A percentile compares a stretch with the other conserved stretches of the same genome.
Conservation (phyloP, 1,140 invertebrate species). For the Mylabris phalerata region DNA sequence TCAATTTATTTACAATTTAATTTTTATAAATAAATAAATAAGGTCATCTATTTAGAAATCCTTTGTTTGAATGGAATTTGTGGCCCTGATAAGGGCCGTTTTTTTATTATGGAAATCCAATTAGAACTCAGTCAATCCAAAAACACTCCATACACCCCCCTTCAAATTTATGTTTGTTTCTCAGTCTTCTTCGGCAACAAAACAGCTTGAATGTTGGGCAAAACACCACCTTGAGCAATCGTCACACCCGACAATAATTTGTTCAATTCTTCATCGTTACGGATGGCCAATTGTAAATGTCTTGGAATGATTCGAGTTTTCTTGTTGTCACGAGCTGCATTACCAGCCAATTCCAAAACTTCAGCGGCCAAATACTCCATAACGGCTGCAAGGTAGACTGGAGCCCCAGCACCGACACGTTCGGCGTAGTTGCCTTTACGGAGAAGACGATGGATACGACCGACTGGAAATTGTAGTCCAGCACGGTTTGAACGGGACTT, state of each 20-base stretch:
- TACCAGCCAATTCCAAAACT: slow-evolving; percentile 70
- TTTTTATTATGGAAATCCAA: too few relatives aligned
- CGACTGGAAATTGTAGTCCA: slow-evolving; percentile 65
- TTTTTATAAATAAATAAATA: too few relatives aligned
- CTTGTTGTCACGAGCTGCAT: slow-evolving; percentile 64
- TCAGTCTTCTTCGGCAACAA: slow-evolving; percentile 50
- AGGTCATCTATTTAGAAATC: too few relatives aligned
- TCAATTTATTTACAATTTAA: too few relatives aligned
- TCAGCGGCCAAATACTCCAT: slow-evolving; percentile 44
- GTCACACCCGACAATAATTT: slow-evolving; percentile 44
- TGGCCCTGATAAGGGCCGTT: too few relatives aligned
- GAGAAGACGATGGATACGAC: slow-evolving; percentile 60
- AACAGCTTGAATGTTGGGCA: slow-evolving; percentile 71
- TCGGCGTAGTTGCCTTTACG: slow-evolving; percentile 65
- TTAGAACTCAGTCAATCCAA: too few relatives aligned
- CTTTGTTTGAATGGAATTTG: too few relatives aligned
- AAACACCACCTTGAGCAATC: slow-evolving; percentile 2
- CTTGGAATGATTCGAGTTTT: slow-evolving; percentile 68
- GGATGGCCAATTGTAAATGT: slow-evolving; percentile 73
- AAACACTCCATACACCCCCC: too few relatives aligned
- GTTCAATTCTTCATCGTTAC: slow-evolving; percentile 81
- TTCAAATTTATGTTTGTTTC: too few relatives aligned
- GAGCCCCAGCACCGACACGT: slow-evolving; percentile 41
- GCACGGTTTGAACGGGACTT: slow-evolving; percentile 40
- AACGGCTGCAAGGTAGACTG: too few relatives aligned